phyloP scores from a whole-genome alignment of 2,113 vertebrate species.

The Gallinago jamesoni region DNA sequence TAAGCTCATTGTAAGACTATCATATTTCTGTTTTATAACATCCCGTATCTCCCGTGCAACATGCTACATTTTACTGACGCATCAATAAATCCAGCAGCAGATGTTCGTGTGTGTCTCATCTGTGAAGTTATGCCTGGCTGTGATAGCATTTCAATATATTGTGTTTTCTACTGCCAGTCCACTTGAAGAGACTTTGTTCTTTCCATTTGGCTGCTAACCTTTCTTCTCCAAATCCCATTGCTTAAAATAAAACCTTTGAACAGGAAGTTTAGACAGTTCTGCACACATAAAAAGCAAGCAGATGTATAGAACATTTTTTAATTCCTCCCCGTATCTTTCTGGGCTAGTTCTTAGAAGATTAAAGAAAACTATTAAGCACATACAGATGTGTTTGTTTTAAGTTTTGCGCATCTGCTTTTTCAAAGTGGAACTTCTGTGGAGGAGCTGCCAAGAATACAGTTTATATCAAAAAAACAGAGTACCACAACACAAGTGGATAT shows the following conservation, averaged over 20 bases:
- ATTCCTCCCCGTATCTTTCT: not conserved
- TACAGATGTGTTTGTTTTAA: not conserved
- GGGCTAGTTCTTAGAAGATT: not conserved
- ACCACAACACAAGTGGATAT: not conserved
- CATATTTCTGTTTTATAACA: not conserved
- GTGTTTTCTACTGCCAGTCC: not conserved
- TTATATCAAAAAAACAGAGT: not conserved
- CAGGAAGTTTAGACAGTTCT: not conserved
- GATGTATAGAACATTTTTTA: not conserved
- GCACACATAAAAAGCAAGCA: not conserved
- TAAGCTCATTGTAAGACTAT: not conserved
- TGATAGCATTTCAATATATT: not conserved
- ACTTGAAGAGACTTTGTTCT: not conserved
- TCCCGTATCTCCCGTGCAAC: not conserved
- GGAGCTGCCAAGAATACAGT: not conserved
- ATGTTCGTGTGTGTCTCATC: not conserved
- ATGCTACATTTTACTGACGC: not conserved
- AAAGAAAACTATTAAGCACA: not conserved
- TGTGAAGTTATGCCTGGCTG: not conserved
- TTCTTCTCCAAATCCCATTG: not conserved
- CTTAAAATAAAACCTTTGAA: slow-evolving; percentile 29
- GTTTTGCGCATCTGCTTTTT: not conserved
- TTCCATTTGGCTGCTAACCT: not conserved
- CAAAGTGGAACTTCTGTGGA: not conserved
- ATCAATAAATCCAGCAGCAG: not conserved